Conservation (phyloP, 2,113 vertebrate genomes). For the Atractosteus spatula region DNA sequence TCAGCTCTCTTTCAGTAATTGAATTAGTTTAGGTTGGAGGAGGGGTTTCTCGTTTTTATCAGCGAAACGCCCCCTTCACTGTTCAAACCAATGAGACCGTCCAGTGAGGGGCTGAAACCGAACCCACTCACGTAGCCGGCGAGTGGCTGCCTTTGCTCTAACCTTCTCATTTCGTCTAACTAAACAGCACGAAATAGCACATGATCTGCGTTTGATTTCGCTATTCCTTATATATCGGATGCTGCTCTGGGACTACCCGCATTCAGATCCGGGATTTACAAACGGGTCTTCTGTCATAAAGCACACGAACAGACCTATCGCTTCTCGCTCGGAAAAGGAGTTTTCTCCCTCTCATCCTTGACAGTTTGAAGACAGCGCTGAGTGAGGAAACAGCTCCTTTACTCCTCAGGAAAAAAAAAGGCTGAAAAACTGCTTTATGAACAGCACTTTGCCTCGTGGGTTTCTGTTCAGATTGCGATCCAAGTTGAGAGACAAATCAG, state of each 20-base stretch:
- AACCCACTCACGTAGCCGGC: conserved; percentile 61
- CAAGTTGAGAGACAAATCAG: conserved; percentile 52
- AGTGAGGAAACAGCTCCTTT: conserved; percentile 36
- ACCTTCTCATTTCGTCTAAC: conserved; percentile 48
- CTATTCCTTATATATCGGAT: conserved; percentile 49
- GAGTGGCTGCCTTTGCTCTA: conserved; percentile 56
- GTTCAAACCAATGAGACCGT: conserved; percentile 56
- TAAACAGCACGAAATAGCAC: conserved; percentile 63
- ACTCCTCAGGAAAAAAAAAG: conserved; percentile 10
- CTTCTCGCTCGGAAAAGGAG: conserved; percentile 43
- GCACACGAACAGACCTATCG: conserved; percentile 45
- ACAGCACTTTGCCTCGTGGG: conserved; percentile 15
- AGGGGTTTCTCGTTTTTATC: conserved; percentile 55
- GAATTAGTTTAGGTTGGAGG: conserved; percentile 82
- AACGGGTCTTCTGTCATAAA: conserved; percentile 44
- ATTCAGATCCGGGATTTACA: conserved; percentile 37
- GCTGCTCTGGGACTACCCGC: conserved; percentile 54
- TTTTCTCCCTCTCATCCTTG: conserved; percentile 55
- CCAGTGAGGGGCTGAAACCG: conserved; percentile 58
- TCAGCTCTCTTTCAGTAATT: conserved; percentile 70
- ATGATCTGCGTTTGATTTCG: conserved; percentile 56
- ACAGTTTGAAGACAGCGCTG: conserved; percentile 44
- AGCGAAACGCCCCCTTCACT: conserved; percentile 70
- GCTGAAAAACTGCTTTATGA: conserved; percentile 24
- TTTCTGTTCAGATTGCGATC: conserved; percentile 44